Evolutionary conservation across 2,888 invertebrate genomes (phyloP), one percentile per base, ranked within the genome.

Genomic region (Leptura quadrifasciata): DNA sequence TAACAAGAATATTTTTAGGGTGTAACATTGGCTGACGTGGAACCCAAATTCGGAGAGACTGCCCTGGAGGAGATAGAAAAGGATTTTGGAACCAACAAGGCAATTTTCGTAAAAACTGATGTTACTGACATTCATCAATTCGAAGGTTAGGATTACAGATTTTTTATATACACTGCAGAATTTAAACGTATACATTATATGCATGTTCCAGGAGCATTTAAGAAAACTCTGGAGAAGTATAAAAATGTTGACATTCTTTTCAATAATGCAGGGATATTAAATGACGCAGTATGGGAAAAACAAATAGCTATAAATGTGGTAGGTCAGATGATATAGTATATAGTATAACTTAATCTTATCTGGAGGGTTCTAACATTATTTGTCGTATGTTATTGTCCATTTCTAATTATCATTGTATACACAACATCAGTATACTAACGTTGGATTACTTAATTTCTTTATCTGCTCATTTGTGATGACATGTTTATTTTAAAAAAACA

Each of bases 21-120:
- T 12, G 82, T 84, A 3, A 81, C 81, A 12, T 52, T 84, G n/a
- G 84, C 80, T 9, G 84, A 84, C 77, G 35, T 83, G 17, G 76
- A 79, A 57, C 21, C 67, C 5, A 39, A 79, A 18, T 60, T 76
- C n/a, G 83, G 79, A 12, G 18, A 68, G 9, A 58, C 74, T 73
- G 83, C 79, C 10, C 21, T 82, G 24, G n/a, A 76, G 54, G 74
- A 80, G 35, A 75, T 84, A 12, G 58, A 74, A 61, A 55, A 72
- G 5, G 80, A 84, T 73, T 84, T 83, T 76, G 84, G 83, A 24
- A 24, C 72, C 18, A 74, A 80, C 39, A 81, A 75, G 69, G 83
- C 78, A 12, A 79, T 84, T 60, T 84, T 84, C 74, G 74, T 80
- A 15, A 67, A 80, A 74, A 79, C 82, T 35, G 84, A 84, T 75